Percentiles rank a stretch among this genome's conserved stretches.
Conservation (phyloP, 2,113 vertebrate species). For the Diphyllodes magnificus region DNA sequence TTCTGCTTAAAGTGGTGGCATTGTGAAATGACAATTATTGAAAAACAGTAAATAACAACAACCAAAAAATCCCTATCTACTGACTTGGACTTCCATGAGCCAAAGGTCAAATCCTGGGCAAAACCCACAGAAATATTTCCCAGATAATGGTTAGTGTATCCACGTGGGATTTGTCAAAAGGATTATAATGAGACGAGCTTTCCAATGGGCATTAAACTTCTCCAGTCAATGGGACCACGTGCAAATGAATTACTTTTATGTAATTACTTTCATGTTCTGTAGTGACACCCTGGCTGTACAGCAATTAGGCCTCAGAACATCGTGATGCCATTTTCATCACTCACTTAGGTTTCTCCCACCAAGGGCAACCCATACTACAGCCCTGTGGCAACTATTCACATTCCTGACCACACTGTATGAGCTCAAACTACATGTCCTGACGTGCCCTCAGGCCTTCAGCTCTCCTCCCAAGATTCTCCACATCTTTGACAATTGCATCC, state of each 20-base stretch:
- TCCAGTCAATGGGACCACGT: background rate
- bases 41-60: background rate
- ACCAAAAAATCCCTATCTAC: background rate
- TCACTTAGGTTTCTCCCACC: background rate
- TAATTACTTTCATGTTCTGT: background rate
- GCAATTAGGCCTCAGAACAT: background rate
- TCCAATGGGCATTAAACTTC: background rate
- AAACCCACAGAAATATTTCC: background rate
- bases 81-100: background rate
- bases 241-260: background rate
- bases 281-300: background rate
- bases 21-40: background rate
- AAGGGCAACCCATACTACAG: background rate
- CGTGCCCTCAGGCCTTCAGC: background rate
- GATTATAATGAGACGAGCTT: background rate
- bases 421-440: background rate
- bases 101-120: background rate
- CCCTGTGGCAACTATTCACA: background rate
- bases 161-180: background rate
- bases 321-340: fast-evolving
- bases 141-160: background rate
- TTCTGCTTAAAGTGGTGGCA: background rate
- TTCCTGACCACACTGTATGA: background rate
- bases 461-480: background rate
- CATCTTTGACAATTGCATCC: background rate